Conservation (phyloP, 2,113 vertebrate genomes). For the Henicopernis longicauda region DNA sequence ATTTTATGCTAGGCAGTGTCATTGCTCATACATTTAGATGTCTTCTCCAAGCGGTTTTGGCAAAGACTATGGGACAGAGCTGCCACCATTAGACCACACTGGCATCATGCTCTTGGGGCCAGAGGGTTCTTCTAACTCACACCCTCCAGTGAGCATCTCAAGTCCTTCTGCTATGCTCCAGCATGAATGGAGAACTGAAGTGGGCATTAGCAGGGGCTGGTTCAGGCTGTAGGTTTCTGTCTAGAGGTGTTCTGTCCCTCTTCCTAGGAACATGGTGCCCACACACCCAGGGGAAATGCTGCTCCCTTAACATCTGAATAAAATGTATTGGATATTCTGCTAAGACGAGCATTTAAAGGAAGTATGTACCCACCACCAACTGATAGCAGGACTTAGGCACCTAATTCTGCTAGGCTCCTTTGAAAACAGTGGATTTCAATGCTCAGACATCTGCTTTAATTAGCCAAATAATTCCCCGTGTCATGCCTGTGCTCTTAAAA, state of each 20-base stretch:
- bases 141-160: not conserved
- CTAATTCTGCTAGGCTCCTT: not conserved
- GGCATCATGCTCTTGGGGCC: not conserved
- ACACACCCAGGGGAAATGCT: accelerated
- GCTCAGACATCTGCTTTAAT: constrained; percentile 11
- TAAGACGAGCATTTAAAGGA: not conserved
- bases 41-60: not conserved
- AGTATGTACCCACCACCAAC: not conserved
- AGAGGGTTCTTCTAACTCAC: not conserved
- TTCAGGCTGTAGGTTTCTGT: not conserved
- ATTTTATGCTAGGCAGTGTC: not conserved
- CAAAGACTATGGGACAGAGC: not conserved
- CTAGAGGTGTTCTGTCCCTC: not conserved
- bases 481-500: not conserved
- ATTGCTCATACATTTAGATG: not conserved
- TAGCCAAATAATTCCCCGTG: not conserved
- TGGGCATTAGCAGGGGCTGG: not conserved
- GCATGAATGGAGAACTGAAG: not conserved
- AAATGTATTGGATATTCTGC: not conserved
- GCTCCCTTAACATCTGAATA: not conserved
- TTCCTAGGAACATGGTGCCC: not conserved
- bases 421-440: not conserved
- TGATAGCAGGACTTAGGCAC: not conserved
- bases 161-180: not conserved
- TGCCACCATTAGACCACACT: not conserved